phyloP scores from a whole-genome alignment of 2,888 invertebrate genomes.

The Pristionchus exspectatus region DNA sequence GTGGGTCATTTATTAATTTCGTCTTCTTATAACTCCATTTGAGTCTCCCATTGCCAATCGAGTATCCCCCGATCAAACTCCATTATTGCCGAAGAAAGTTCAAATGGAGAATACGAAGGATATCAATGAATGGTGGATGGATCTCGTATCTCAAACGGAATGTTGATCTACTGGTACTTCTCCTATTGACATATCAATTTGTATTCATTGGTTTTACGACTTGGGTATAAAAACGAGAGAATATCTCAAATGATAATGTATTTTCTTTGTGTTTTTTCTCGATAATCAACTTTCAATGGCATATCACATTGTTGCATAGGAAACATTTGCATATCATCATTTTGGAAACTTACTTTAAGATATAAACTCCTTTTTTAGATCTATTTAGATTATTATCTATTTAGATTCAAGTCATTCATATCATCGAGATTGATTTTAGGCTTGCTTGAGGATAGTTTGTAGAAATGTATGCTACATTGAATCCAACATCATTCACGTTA shows the following conservation, averaged over 20 bases:
- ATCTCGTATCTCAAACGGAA: conserved; percentile 10
- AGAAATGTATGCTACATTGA: no score
- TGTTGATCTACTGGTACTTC: background rate
- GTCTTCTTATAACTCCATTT: background rate
- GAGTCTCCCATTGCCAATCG: conserved; percentile 32
- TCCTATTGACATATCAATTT: background rate
- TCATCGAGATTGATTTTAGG: no score
- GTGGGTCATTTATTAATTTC: background rate
- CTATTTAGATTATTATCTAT: no score
- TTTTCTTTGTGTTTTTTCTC: no score
- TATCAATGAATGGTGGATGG: conserved; percentile 53
- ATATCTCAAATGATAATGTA: background rate
- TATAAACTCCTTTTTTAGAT: no score
- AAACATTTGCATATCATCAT: no score
- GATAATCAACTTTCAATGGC: no score
- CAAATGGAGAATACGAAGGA: conserved; percentile 32
- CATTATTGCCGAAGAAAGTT: background rate
- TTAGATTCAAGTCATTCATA: no score
- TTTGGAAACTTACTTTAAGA: no score
- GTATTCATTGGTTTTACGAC: background rate
- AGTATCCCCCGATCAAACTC: conserved; percentile 22
- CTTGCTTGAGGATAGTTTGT: no score
- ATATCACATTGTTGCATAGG: no score
- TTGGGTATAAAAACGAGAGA: background rate
- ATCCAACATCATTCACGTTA: no score